These are phyloP conservation scores for Leptinotarsa undecemlineata DNA, from an alignment of 1,140 invertebrate genomes.

Conservation along the genomic window DNA sequence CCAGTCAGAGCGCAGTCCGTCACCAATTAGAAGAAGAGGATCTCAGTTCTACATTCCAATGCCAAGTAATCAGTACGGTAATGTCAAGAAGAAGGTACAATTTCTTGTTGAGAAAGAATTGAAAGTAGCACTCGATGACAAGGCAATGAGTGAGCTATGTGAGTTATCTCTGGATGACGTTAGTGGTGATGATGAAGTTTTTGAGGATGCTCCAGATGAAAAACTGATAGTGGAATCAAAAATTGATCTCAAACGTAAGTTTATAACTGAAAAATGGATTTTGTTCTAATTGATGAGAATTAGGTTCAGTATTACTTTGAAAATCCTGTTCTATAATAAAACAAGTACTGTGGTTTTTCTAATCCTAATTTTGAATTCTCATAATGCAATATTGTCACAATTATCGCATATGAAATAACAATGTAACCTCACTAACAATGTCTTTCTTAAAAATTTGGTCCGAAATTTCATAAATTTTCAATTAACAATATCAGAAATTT, in stretches of 20 bases:
- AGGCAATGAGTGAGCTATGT: neutral
- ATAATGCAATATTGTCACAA: too few species aligned
- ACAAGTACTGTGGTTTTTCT: too few species aligned
- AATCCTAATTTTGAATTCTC: too few species aligned
- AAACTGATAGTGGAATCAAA: conserved; percentile 7
- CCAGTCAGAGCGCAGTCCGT: conserved; percentile 41
- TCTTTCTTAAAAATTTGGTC: too few species aligned
- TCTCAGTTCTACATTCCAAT: conserved; percentile 70
- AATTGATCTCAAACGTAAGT: neutral
- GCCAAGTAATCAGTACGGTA: conserved; percentile 56
- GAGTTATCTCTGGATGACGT: conserved; percentile 4
- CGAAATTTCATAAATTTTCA: too few species aligned
- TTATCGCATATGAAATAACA: too few species aligned
- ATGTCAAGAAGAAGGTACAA: conserved; percentile 54
- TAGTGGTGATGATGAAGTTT: conserved; percentile 33
- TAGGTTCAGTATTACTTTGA: too few species aligned
- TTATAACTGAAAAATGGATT: too few species aligned
- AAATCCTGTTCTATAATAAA: too few species aligned
- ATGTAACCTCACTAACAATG: too few species aligned
- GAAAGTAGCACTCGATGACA: neutral
- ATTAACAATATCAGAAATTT: too few species aligned
- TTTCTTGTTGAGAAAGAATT: conserved; percentile 50
- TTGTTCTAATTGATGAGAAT: too few species aligned
- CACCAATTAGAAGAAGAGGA: conserved; percentile 53
- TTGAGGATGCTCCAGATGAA: conserved; percentile 34